phyloP scores from a whole-genome alignment of 1,140 invertebrate genomes.

The Oreohelix idahoensis region DNA sequence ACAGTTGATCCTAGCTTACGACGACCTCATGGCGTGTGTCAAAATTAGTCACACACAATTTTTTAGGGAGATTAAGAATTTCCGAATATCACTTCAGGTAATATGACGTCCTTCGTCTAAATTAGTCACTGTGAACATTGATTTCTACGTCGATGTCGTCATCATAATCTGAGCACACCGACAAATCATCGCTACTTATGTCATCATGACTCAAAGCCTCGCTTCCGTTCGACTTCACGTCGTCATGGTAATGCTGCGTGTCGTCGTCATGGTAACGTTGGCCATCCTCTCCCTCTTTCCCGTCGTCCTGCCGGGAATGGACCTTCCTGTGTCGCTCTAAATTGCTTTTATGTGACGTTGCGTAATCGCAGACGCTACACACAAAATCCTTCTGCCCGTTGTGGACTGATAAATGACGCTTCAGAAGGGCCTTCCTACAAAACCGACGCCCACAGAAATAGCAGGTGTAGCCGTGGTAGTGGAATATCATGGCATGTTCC shows the following conservation, averaged over 20 bases:
- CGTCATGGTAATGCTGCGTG: slow-evolving; percentile 5
- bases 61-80: no score
- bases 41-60: no score
- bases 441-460: slow-evolving; percentile 72
- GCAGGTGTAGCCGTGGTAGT: slow-evolving; percentile 73
- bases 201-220: slow-evolving; percentile 33
- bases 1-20: no score
- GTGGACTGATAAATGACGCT: slow-evolving; percentile 74
- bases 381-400: slow-evolving; percentile 73
- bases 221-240: slow-evolving; percentile 25
- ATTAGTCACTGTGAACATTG: slow-evolving; percentile 47
- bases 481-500: slow-evolving; percentile 71
- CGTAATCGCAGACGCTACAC: slow-evolving; percentile 73
- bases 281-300: slow-evolving; percentile 36
- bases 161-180: slow-evolving; percentile 48
- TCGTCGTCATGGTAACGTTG: slow-evolving; percentile 21
- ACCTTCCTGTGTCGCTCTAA: slow-evolving; percentile 73
- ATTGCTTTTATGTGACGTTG: slow-evolving; percentile 76
- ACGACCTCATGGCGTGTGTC: no score
- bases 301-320: slow-evolving; percentile 60
- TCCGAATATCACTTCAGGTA: no score
- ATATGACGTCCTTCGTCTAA: no score
- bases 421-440: slow-evolving; percentile 74
- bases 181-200: slow-evolving; percentile 47
- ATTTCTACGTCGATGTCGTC: slow-evolving; percentile 52